A percentile compares a stretch with the other conserved stretches of the same genome.
These are phyloP conservation scores for Didymodactylos carnosus DNA, from an alignment of 2,888 invertebrate species.

Conservation along the genomic window DNA sequence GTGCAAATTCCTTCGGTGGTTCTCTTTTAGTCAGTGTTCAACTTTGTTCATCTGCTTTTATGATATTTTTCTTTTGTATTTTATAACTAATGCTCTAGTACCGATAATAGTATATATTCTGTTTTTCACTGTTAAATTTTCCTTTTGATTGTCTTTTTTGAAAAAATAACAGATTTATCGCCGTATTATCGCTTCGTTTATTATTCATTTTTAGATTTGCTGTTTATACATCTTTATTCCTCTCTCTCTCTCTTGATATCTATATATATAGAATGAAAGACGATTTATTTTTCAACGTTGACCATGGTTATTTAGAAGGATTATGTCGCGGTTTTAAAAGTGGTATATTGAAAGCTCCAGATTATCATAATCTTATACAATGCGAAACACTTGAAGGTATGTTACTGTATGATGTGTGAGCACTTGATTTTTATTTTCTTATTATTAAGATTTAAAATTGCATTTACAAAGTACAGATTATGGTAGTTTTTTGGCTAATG, in stretches of 20 bases:
- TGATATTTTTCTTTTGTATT: no score
- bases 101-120: no score
- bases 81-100: no score
- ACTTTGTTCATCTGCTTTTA: no score
- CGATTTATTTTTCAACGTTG: constrained; percentile 65
- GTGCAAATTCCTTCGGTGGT: no score
- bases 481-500: constrained; percentile 91
- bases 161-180: no score
- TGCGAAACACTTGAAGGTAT: constrained; percentile 38
- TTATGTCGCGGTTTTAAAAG: constrained; percentile 94
- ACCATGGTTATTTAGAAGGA: constrained; percentile 91
- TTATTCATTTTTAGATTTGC: no score
- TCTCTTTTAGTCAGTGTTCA: no score
- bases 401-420: background rate
- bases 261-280: background rate
- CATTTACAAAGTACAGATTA: constrained; percentile 98
- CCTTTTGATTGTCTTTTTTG: no score
- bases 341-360: constrained; percentile 82
- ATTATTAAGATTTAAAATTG: constrained; percentile 93
- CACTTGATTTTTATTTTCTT: background rate
- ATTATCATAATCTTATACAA: constrained; percentile 93
- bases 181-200: no score
- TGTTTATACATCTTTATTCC: no score
- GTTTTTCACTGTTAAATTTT: no score
- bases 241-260: background rate